phyloP scores from a whole-genome alignment of 2,797 vertebrate species.

The Geotrypetes seraphini region DNA sequence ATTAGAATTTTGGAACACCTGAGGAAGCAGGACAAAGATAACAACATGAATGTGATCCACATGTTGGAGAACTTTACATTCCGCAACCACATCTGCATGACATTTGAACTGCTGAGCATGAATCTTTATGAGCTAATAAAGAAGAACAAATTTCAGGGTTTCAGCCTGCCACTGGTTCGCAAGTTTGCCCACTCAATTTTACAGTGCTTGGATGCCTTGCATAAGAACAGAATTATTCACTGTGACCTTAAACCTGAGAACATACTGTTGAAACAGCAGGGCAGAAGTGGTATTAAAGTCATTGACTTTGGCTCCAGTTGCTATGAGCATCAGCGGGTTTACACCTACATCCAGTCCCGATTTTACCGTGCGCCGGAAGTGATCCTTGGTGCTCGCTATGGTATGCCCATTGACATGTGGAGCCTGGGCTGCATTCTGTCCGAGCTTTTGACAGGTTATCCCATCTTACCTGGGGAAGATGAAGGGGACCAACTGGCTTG shows the following conservation, averaged over 20 bases:
- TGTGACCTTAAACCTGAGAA: conserved; percentile 98
- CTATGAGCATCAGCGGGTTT: conserved; percentile 95
- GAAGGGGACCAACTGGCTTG: conserved; percentile 95
- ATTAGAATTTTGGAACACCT: conserved; percentile 95
- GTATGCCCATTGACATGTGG: conserved; percentile 98
- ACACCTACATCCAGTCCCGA: conserved; percentile 96
- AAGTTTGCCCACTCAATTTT: conserved; percentile 97
- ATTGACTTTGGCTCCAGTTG: conserved; percentile 98
- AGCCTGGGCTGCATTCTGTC: conserved; percentile 96
- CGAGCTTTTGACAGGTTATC: conserved; percentile 90
- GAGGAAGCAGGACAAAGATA: conserved; percentile 93
- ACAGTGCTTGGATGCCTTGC: conserved; percentile 91
- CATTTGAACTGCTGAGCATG: conserved; percentile 96
- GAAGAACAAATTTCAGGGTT: conserved; percentile 98
- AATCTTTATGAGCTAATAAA: conserved; percentile 98
- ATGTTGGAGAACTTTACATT: conserved; percentile 98
- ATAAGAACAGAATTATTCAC: conserved; percentile 97
- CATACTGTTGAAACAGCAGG: conserved; percentile 95
- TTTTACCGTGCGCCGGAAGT: conserved; percentile 97
- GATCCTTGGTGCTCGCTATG: conserved; percentile 91
- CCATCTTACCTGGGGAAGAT: conserved; percentile 92
- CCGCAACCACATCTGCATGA: conserved; percentile 98
- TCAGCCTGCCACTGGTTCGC: conserved; percentile 92
- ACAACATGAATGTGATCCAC: conserved; percentile 96
- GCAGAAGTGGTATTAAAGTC: conserved; percentile 95